These are phyloP conservation scores for Smittia sp. DNA, from an alignment of 2,888 invertebrate genomes.

Conservation along the genomic window DNA sequence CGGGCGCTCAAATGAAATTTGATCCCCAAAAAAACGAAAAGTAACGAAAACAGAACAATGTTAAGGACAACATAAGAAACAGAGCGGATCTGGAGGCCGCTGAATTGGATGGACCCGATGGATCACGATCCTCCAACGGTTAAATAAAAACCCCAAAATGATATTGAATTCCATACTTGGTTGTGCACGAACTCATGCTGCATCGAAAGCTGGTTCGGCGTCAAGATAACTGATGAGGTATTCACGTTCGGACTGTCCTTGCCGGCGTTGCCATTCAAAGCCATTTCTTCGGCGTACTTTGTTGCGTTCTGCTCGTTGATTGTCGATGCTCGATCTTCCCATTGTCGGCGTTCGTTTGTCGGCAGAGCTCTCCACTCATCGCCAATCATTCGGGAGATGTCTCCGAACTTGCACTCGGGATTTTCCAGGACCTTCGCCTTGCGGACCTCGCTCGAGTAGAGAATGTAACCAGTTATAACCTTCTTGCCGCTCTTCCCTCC, in stretches of 20 bases:
- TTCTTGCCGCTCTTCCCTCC: slow-evolving; percentile 64
- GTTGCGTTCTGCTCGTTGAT: slow-evolving; percentile 84
- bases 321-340: slow-evolving; percentile 89
- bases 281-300: slow-evolving; percentile 57
- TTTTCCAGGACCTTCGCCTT: slow-evolving; percentile 90
- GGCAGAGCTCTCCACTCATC: slow-evolving; percentile 92
- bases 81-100: neutral
- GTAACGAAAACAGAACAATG: neutral
- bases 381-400: slow-evolving; percentile 70
- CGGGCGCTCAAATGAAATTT: neutral
- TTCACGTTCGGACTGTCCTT: slow-evolving; percentile 45
- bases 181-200: slow-evolving; percentile 42
- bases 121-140: slow-evolving; percentile 35
- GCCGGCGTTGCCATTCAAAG: slow-evolving; percentile 45
- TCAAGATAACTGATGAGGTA: slow-evolving; percentile 52
- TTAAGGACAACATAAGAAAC: slow-evolving; percentile 19
- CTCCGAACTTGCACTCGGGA: slow-evolving; percentile 92
- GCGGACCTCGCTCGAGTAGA: slow-evolving; percentile 95
- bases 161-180: slow-evolving; percentile 41
- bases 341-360: slow-evolving; percentile 82
- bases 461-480: slow-evolving; percentile 92
- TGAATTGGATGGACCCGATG: neutral
- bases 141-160: slow-evolving; percentile 3
- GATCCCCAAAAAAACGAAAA: neutral
- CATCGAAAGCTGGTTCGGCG: slow-evolving; percentile 46